Base-by-base conservation (phyloP, 2,888 invertebrate species). In the Petrophora chlorosata region DNA sequence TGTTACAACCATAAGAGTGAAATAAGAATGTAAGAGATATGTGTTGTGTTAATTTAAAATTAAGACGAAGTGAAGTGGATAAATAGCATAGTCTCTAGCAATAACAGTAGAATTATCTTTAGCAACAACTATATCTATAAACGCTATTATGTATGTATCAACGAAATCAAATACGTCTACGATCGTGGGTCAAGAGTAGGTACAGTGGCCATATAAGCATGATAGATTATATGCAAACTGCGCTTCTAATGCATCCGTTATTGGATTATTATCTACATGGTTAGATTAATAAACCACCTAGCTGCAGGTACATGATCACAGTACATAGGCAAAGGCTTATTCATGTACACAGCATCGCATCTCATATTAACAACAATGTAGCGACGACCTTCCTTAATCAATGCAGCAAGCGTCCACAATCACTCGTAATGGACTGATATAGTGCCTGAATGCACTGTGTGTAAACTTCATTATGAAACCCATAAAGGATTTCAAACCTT, bases 401-500 rank as follows among this genome's bases (percentile, higher is more conserved):
- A 85, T 86, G 82, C 80, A 73, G 56, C 59, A 71, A 72, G 60
- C 79, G 80, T 80, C 72, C 75, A 76, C 85, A 86, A 86, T 85
- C 77, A 83, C 72, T 55, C 71, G 73, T 80, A 87, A 88, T 85
- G 61, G 79, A 56, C 70, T 83, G 83, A 87, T 84, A 70, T 81
- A 85, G 67, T 76, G 66, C 59, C 49, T 61, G 65, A 69, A 61
- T 70, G 62, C 60, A 47, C 57, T 64, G 62, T 69, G 64, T 61
- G 63, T 58, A 64, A 55, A 58, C 53, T 62, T 52, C 52, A 56
- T 53, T 55, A 49, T 33, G 35, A 15, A 19, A 32, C 8, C 0
- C 7, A 5, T 32, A 50, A 17, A 12, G 10, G 0, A 52, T 26
- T 41, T 3, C 2, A 15, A 23, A 41, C 50, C 45, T 22, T 50